Percentiles rank a stretch among this genome's conserved stretches.
These are phyloP conservation scores for Ischnus inquisitorius DNA, from an alignment of 2,888 invertebrate species.

Conservation along the genomic window DNA sequence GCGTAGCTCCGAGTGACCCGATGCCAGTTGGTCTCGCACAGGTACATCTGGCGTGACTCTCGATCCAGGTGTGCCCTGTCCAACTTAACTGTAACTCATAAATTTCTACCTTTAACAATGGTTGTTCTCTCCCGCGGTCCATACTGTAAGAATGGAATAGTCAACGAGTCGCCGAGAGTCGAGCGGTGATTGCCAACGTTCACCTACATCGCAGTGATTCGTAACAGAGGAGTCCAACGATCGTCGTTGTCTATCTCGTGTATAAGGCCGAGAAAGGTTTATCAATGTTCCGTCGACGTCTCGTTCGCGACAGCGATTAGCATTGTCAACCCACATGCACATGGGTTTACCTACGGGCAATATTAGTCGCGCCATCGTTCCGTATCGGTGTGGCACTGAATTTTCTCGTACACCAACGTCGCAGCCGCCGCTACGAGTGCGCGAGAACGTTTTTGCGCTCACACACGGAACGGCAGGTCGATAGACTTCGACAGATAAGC, in stretches of 20 bases:
- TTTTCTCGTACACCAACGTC: conserved; percentile 37
- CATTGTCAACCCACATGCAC: conserved; percentile 63
- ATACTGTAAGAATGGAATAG: conserved; percentile 33
- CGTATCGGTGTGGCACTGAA: conserved; percentile 14
- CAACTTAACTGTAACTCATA: conserved; percentile 50
- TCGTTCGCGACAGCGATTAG: conserved; percentile 44
- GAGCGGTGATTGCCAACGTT: conserved; percentile 35
- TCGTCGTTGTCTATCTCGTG: conserved; percentile 51
- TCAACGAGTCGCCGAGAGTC: conserved; percentile 29
- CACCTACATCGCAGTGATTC: conserved; percentile 39
- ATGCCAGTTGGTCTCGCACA: conserved; percentile 34
- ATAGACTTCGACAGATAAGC: conserved; percentile 67
- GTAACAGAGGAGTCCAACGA: conserved; percentile 8
- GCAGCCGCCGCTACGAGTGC: neutral
- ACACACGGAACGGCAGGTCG: conserved; percentile 53
- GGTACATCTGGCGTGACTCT: conserved; percentile 56
- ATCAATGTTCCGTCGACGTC: conserved; percentile 71
- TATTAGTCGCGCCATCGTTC: conserved; percentile 22
- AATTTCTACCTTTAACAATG: conserved; percentile 24
- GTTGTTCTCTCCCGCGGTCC: conserved; percentile 33
- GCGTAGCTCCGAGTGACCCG: conserved; percentile 11
- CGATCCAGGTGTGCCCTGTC: conserved; percentile 58
- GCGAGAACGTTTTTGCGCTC: conserved; percentile 26
- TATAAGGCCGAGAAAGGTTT: conserved; percentile 56
- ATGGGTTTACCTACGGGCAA: neutral